Base-by-base conservation (phyloP, 1,140 invertebrate genomes). In the Bicyclus anynana region DNA sequence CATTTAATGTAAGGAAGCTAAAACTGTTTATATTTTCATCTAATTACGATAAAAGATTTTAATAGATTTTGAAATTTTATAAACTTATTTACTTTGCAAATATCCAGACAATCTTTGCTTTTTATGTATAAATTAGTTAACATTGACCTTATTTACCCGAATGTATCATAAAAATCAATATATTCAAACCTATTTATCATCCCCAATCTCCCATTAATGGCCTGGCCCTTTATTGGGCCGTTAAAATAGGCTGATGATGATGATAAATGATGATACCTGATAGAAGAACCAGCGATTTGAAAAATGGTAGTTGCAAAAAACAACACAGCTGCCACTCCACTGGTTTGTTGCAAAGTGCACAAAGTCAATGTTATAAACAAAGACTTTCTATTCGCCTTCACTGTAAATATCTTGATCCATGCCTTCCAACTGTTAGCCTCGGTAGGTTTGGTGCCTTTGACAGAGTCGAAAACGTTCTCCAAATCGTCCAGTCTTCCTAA, bases 261-360 rank as follows among this genome's bases (percentile, higher is more conserved):
- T 14, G 1, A 40, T 1, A 42, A 13, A 1, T 12, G 1, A 42
- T 2, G 23, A 18, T 50, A 60, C 67, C 62, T 65, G 38, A 79
- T 69, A 40, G 72, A 67, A 14, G 74, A 75, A 0, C 69, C 66
- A 10, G 74, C 72, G 9, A 64, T 57, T 51, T 72, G 57, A 35
- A 80, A 80, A 12, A 76, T 80, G 4, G 64, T 70, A 0, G 70
- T 76, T 14, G 73, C 66, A 40, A 71, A 80, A 44, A 77, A 77
- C 12, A 71, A 26, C 10, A 77, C 69, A 7, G 69, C 70, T 2
- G 70, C 65, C 0, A 77, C 69, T 10, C 72, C 74, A 35, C 72
- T 72, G 14, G 62, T 48, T 27, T 75, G 69, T 46, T 80, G 74
- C 9, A 77, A 46, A 0, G 68, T 72, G 50, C 70, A 73, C 13